phyloP scores from a whole-genome alignment of 2,113 vertebrate genomes.

The Trematocara nigrifrons region DNA sequence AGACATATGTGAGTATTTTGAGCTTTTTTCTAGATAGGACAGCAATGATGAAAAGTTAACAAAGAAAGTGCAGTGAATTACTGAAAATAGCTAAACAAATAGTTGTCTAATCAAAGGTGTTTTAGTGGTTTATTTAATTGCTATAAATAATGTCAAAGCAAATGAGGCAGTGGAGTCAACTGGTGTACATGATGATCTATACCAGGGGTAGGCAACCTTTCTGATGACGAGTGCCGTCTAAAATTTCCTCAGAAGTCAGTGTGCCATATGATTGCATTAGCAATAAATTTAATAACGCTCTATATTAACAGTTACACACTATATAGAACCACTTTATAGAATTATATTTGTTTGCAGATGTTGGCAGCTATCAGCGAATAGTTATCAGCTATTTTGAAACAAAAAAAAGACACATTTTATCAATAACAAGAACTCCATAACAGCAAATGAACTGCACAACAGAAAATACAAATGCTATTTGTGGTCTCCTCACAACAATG shows the following conservation, averaged over 20 bases:
- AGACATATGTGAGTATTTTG: not conserved
- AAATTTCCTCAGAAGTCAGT: not conserved
- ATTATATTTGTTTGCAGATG: not conserved
- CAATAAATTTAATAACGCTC: not conserved
- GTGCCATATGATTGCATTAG: not conserved
- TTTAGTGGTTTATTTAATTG: constrained; percentile 2
- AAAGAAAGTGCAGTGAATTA: not conserved
- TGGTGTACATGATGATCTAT: not conserved
- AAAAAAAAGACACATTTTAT: not conserved
- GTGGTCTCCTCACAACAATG: not conserved
- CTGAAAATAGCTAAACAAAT: constrained; percentile 25
- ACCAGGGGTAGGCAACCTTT: not conserved
- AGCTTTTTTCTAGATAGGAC: not conserved
- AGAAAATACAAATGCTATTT: not conserved
- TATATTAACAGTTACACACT: not conserved
- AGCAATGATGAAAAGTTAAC: not conserved
- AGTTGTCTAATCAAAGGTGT: constrained; percentile 1
- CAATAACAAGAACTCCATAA: not conserved
- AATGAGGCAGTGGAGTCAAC: not conserved
- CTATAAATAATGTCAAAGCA: constrained; percentile 21
- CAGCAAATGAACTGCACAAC: not conserved
- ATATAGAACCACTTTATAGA: not conserved
- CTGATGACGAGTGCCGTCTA: not conserved
- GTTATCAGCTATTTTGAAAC: not conserved
- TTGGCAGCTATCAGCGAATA: not conserved